Conservation (phyloP, 2,888 invertebrate genomes). For the Drosophila anceps region DNA sequence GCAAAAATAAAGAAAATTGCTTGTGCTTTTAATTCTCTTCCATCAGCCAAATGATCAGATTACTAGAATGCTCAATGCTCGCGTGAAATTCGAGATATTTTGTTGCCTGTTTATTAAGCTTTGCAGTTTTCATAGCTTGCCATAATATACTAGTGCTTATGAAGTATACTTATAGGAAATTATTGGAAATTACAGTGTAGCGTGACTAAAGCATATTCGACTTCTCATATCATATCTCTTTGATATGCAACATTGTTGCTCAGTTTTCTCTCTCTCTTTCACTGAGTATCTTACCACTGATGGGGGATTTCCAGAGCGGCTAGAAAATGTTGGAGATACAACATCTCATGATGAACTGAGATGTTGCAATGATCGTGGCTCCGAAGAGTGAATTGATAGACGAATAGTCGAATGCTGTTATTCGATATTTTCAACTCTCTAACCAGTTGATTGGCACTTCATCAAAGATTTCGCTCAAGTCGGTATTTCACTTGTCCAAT, state of each 20-base stretch:
- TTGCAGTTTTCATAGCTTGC: background rate
- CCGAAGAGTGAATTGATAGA: too few relatives aligned
- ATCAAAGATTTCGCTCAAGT: too few relatives aligned
- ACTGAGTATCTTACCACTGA: background rate
- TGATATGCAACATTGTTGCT: background rate
- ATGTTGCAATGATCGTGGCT: too few relatives aligned
- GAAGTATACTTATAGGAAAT: background rate
- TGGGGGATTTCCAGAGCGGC: too few relatives aligned
- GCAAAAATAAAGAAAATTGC: constrained; percentile 12
- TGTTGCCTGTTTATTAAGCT: background rate
- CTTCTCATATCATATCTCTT: background rate
- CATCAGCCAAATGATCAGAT: constrained; percentile 38
- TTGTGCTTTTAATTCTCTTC: constrained; percentile 33
- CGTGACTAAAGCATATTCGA: background rate
- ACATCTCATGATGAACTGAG: too few relatives aligned
- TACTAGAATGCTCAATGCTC: constrained; percentile 11
- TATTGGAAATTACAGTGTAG: too few relatives aligned
- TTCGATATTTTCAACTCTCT: too few relatives aligned
- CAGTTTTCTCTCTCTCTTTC: background rate
- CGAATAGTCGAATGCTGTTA: too few relatives aligned
- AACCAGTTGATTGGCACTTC: too few relatives aligned
- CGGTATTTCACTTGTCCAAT: too few relatives aligned
- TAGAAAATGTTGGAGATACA: too few relatives aligned
- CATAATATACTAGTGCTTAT: background rate
- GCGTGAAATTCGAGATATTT: constrained; percentile 8